phyloP scores from a whole-genome alignment of 2,888 invertebrate species.

The Malacosoma neustria region DNA sequence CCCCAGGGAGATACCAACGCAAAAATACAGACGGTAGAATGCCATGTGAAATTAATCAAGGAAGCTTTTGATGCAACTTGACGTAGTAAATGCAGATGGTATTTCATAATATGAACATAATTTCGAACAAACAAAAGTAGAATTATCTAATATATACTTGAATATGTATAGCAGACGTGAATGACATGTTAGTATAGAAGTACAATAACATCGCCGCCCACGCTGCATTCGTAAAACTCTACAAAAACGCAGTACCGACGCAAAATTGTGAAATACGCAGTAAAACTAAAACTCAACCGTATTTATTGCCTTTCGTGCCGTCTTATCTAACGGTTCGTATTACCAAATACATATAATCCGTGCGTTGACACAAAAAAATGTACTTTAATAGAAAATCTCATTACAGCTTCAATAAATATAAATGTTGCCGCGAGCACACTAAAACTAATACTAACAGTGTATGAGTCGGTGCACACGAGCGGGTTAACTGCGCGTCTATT shows the following conservation, averaged over 20 bases:
- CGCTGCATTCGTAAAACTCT: neutral
- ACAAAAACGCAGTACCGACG: neutral
- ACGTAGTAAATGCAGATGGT: too few species aligned
- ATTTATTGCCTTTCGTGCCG: neutral
- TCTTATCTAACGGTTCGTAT: slow-evolving; percentile 4
- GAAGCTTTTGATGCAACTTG: too few species aligned
- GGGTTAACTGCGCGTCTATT: neutral
- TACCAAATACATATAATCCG: slow-evolving; percentile 1
- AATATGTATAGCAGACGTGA: too few species aligned
- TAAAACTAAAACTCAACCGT: neutral
- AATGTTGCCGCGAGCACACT: slow-evolving; percentile 15
- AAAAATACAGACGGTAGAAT: too few species aligned
- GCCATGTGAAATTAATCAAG: too few species aligned
- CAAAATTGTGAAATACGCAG: neutral
- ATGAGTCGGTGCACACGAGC: neutral
- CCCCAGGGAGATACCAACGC: too few species aligned
- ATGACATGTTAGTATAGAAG: too few species aligned
- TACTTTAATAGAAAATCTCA: slow-evolving; percentile 19
- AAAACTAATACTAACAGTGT: slow-evolving; percentile 9
- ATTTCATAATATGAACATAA: too few species aligned
- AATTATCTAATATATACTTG: too few species aligned
- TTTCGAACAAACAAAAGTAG: too few species aligned
- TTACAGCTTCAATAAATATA: slow-evolving; percentile 32
- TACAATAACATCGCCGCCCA: too few species aligned
- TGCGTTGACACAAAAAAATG: slow-evolving; percentile 5